Evolutionary conservation across 2,113 vertebrate species (phyloP).

Genomic region (Paradoxurus hermaphroditus): DNA sequence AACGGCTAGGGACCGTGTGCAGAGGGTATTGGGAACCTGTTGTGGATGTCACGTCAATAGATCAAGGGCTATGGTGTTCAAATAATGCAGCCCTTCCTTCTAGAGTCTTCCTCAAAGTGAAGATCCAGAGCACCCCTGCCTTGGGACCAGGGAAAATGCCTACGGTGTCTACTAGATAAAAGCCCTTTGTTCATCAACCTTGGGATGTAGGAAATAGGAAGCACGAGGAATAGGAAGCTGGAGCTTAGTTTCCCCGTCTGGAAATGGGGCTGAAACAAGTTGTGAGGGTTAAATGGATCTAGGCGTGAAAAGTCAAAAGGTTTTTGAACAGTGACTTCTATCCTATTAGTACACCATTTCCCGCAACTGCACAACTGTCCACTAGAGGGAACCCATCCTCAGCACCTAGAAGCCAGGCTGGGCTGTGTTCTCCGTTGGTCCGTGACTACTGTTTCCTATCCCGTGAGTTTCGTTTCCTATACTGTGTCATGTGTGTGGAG

Average conservation of each 20-base stretch:
- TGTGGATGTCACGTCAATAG: background rate
- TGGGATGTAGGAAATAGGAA: background rate
- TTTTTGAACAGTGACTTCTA: background rate
- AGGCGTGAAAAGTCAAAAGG: background rate
- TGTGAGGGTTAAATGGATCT: background rate
- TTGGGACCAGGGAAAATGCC: background rate
- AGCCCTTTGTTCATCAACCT: background rate
- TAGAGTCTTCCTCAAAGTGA: background rate
- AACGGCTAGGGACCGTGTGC: background rate
- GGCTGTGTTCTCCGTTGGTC: fast-evolving
- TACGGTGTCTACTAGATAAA: background rate
- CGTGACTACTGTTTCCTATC: fast-evolving
- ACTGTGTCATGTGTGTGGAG: fast-evolving
- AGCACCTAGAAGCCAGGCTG: background rate
- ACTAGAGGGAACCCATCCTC: background rate
- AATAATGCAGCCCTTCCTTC: background rate
- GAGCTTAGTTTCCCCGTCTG: background rate
- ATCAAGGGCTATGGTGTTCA: background rate
- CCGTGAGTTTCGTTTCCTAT: too few species aligned
- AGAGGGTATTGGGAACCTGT: background rate
- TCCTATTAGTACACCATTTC: background rate
- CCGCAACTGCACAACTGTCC: background rate
- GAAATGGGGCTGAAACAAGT: background rate
- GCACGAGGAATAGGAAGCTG: background rate
- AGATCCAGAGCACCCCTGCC: background rate